Conservation (phyloP, 2,888 invertebrate species). For the Busseola fusca region DNA sequence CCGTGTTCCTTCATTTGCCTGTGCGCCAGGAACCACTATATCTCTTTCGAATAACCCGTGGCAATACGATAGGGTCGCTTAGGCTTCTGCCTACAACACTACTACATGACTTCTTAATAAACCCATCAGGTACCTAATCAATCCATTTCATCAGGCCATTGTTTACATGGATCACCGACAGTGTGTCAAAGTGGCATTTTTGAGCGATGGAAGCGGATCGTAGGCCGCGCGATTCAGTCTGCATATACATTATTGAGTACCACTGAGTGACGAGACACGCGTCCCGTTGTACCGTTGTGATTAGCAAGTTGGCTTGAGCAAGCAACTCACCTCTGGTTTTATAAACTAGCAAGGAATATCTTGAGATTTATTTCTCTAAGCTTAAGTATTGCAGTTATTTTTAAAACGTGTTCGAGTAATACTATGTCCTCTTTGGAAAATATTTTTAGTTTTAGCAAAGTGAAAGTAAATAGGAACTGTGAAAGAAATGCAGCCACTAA, state of each 20-base stretch:
- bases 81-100: too few relatives aligned
- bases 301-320: slow-evolving; percentile 19
- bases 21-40: too few relatives aligned
- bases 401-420: neutral
- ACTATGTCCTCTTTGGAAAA: neutral
- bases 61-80: too few relatives aligned
- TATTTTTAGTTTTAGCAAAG: neutral
- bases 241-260: slow-evolving; percentile 86
- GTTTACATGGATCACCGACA: slow-evolving; percentile 39
- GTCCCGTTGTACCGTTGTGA: slow-evolving; percentile 37
- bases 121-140: slow-evolving; percentile 24
- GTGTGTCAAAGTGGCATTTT: slow-evolving; percentile 50
- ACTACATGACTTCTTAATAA: neutral
- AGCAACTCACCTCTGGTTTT: slow-evolving; percentile 11
- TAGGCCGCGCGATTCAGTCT: slow-evolving; percentile 67
- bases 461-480: neutral
- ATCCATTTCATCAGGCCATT: slow-evolving; percentile 32
- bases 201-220: slow-evolving; percentile 72
- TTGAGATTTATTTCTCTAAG: too few relatives aligned
- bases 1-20: too few relatives aligned
- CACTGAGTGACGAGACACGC: slow-evolving; percentile 86
- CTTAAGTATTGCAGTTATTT: neutral
- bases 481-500: neutral
- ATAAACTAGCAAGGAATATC: neutral
- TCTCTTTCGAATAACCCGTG: too few relatives aligned